Percentiles rank a stretch among this genome's conserved stretches.
These are phyloP conservation scores for Dioctria linearis DNA, from an alignment of 2,888 invertebrate species.

Conservation along the genomic window DNA sequence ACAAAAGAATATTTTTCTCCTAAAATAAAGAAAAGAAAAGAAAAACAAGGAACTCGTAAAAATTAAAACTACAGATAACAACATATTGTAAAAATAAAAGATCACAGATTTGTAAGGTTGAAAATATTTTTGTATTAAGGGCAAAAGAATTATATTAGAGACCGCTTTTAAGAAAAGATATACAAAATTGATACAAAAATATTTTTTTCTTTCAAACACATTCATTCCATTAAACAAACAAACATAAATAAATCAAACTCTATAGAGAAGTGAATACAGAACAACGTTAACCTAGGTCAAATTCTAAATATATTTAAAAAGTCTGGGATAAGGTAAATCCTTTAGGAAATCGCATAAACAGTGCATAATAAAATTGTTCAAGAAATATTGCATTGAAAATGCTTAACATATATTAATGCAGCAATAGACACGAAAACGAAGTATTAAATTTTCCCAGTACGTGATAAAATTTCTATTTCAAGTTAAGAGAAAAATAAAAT, in stretches of 20 bases:
- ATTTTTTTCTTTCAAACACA: constrained; percentile 32
- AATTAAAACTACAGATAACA: background rate
- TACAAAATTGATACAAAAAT: constrained; percentile 34
- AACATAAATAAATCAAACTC: constrained; percentile 15
- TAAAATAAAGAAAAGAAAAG: constrained; percentile 1
- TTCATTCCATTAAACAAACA: constrained; percentile 12
- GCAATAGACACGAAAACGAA: background rate
- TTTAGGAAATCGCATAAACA: background rate
- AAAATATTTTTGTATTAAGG: constrained; percentile 44
- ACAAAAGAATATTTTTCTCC: constrained; percentile 32
- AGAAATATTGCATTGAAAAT: constrained; percentile 1
- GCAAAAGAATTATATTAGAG: background rate
- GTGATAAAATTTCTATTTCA: background rate
- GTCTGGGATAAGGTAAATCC: background rate
- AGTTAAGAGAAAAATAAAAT: background rate
- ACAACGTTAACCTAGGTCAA: background rate
- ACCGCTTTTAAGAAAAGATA: constrained; percentile 13
- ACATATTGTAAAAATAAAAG: constrained; percentile 29
- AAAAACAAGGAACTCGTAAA: constrained; percentile 1
- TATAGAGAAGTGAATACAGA: background rate
- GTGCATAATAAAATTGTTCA: background rate
- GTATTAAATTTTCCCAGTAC: background rate
- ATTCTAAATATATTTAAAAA: background rate
- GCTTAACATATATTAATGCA: background rate
- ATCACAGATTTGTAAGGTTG: constrained; percentile 17